Percentiles rank a stretch among this genome's conserved stretches.
Evolutionary conservation across 2,888 invertebrate genomes (phyloP).

Genomic region (Troides aeacus): DNA sequence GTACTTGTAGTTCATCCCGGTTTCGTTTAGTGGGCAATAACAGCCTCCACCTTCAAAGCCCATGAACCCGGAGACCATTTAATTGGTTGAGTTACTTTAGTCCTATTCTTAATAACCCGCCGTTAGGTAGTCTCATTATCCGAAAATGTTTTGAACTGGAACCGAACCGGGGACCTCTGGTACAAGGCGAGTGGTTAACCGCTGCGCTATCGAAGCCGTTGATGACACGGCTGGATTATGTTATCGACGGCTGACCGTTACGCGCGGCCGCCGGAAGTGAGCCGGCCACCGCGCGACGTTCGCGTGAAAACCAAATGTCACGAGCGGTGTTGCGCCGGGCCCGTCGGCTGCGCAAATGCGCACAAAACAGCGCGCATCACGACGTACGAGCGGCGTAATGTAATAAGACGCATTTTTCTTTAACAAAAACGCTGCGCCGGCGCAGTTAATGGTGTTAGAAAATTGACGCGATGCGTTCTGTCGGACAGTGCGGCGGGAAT

Average conservation of each 20-base stretch:
- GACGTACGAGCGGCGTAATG: constrained; percentile 56
- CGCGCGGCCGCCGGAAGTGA: constrained; percentile 25
- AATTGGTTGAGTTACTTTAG: too few species aligned
- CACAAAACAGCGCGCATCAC: constrained; percentile 46
- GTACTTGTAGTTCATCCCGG: too few species aligned
- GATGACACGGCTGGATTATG: too few species aligned
- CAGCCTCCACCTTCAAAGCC: too few species aligned
- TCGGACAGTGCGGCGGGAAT: constrained; percentile 28
- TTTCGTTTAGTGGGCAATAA: too few species aligned
- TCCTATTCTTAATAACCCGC: too few species aligned
- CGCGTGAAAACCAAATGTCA: constrained; percentile 43
- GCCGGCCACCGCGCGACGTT: constrained; percentile 23
- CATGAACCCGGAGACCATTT: too few species aligned
- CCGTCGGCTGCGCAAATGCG: constrained; percentile 44
- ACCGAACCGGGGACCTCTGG: too few species aligned
- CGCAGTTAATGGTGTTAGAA: constrained; percentile 63
- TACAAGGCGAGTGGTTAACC: too few species aligned
- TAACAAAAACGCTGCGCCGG: constrained; percentile 61
- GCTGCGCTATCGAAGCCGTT: too few species aligned
- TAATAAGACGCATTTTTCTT: constrained; percentile 76
- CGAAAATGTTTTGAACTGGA: too few species aligned
- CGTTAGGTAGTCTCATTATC: too few species aligned
- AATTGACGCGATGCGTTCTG: constrained; percentile 57
- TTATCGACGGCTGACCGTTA: neutral
- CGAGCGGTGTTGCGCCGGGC: constrained; percentile 33